Evolutionary conservation across 2,888 invertebrate species (phyloP).

Genomic region (Ceraclea dissimilis): DNA sequence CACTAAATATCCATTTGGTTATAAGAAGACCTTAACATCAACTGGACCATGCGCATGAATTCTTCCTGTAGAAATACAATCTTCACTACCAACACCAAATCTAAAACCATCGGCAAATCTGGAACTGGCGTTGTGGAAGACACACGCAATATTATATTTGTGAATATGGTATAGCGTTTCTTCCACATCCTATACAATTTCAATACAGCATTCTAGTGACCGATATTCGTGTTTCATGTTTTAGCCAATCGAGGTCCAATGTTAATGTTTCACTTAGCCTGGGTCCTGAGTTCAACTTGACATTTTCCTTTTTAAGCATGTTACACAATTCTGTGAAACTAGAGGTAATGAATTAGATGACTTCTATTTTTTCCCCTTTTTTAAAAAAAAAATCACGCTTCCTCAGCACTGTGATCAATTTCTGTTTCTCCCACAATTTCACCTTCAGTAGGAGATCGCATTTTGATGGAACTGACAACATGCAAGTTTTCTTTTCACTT

Average conservation of each 20-base stretch:
- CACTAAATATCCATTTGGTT: conserved; percentile 15
- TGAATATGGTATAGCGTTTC: conserved; percentile 93
- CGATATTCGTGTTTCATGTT: conserved; percentile 90
- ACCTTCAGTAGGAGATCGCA: conserved; percentile 4
- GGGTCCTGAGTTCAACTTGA: conserved; percentile 87
- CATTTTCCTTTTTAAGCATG: conserved; percentile 84
- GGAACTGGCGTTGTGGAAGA: conserved; percentile 95
- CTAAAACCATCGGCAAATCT: conserved; percentile 97
- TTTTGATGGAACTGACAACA: background rate
- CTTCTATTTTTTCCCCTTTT: conserved; percentile 8
- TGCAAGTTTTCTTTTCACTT: background rate
- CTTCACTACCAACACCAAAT: conserved; percentile 91
- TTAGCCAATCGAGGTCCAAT: conserved; percentile 88
- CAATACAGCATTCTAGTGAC: conserved; percentile 86
- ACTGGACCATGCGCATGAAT: conserved; percentile 96
- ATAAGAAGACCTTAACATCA: conserved; percentile 80
- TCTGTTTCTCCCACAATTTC: conserved; percentile 8
- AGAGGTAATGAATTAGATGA: too few species aligned
- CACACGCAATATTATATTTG: conserved; percentile 94
- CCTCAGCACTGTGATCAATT: background rate
- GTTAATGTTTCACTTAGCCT: conserved; percentile 72
- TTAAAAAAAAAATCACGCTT: conserved; percentile 6
- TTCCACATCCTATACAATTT: conserved; percentile 81
- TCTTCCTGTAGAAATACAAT: conserved; percentile 75
- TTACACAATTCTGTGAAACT: conserved; percentile 85